Evolutionary conservation across 1,140 invertebrate genomes (phyloP).

Genomic region (Campodea augens): DNA sequence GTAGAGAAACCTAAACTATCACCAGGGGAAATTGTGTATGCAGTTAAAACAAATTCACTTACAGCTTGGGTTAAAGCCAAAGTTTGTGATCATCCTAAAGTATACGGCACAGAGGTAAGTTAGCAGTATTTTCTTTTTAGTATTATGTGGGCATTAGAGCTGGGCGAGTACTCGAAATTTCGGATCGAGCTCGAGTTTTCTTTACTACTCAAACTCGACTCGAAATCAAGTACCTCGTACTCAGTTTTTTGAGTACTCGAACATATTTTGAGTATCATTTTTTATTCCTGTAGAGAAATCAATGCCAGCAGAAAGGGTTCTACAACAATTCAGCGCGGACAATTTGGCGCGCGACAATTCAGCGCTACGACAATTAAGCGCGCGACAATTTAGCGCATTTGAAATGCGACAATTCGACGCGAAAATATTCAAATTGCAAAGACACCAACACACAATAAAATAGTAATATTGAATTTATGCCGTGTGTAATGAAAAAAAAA

Average conservation of each 20-base stretch:
- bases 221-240: too few relatives aligned
- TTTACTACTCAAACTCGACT: background rate
- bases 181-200: slow-evolving; percentile 22
- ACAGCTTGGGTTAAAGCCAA: slow-evolving; percentile 29
- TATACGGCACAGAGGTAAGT: slow-evolving; percentile 8
- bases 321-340: too few relatives aligned
- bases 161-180: slow-evolving; percentile 16
- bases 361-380: too few relatives aligned
- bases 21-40: slow-evolving; percentile 27
- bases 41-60: slow-evolving; percentile 28
- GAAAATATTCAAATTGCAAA: too few relatives aligned
- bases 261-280: too few relatives aligned
- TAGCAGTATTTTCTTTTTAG: background rate
- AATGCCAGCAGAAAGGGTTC: background rate
- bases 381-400: too few relatives aligned
- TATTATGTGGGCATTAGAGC: slow-evolving; percentile 8
- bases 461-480: too few relatives aligned
- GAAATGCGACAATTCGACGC: too few relatives aligned
- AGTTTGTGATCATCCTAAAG: slow-evolving; percentile 19
- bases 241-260: too few relatives aligned
- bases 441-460: too few relatives aligned
- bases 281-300: slow-evolving; percentile 7
- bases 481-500: too few relatives aligned
- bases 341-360: too few relatives aligned
- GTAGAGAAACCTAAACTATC: slow-evolving; percentile 19